These are phyloP conservation scores for Drosophila pandora DNA, from an alignment of 1,140 invertebrate genomes.

Conservation along the genomic window DNA sequence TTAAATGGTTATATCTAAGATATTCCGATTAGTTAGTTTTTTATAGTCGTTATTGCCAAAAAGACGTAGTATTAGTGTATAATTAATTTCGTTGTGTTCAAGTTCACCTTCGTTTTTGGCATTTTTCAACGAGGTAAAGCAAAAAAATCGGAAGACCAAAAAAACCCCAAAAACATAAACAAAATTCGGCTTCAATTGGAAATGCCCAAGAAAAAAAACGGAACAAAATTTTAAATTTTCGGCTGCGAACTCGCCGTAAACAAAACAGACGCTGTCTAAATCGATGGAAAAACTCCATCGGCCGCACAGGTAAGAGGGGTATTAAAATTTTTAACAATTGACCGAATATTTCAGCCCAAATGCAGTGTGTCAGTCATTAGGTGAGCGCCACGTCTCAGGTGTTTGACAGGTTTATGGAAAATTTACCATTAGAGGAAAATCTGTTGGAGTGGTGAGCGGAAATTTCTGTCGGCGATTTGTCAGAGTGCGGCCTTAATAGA, in stretches of 20 bases:
- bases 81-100: neutral
- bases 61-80: constrained; percentile 3
- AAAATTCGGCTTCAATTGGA: constrained; percentile 53
- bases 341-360: constrained; percentile 22
- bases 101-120: neutral
- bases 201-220: constrained; percentile 39
- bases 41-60: too few species aligned
- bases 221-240: constrained; percentile 45
- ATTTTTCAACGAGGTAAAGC: constrained; percentile 25
- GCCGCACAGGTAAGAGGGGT: constrained; percentile 9
- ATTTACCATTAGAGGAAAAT: constrained; percentile 46
- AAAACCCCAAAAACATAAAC: constrained; percentile 48
- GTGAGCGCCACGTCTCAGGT: constrained; percentile 26
- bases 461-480: constrained; percentile 57
- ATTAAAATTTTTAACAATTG: constrained; percentile 41
- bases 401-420: constrained; percentile 51
- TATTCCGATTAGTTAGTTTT: too few species aligned
- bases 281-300: constrained; percentile 53
- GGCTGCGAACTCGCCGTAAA: constrained; percentile 50
- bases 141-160: constrained; percentile 19
- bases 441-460: constrained; percentile 37
- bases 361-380: constrained; percentile 36
- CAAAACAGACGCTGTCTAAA: constrained; percentile 34
- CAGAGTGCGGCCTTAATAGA: constrained; percentile 20
- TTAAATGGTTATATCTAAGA: too few species aligned